Base-by-base conservation (phyloP, 2,888 invertebrate species). In the Trichacis sp. region DNA sequence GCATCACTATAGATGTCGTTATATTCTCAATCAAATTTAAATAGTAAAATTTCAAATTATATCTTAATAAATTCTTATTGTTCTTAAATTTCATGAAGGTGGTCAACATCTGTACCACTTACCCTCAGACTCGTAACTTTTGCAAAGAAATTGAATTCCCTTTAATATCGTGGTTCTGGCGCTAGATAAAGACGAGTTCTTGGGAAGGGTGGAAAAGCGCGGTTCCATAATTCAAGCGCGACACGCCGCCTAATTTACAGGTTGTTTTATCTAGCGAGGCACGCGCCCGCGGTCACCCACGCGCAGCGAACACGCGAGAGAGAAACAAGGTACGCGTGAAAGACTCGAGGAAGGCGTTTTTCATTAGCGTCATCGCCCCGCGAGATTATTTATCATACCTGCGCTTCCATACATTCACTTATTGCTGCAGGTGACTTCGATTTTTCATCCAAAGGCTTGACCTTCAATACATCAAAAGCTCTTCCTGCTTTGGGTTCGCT, bases 301-400 rank as follows among this genome's bases (percentile, higher is more conserved):
- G 42, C 42, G 38, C 4, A 18, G 49, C 49, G 36, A 14, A 18
- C 30, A 49, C 49, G 49, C 49, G 49, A 30, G 36, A 18, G 33
- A n/a, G n/a, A n/a, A n/a, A n/a, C n/a, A n/a, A n/a, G n/a, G n/a
- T n/a, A n/a, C n/a, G 9, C 42, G 24, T 24, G 24, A 24, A 24
- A 24, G 24, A 24, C 24, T 8, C 24, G 24, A 24, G 24, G 24
- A 24, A 24, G 62, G 53, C 53, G 47, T 50, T 47, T 42, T 42
- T 56, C 56, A 49, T 49, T 49, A 45, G 58, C 54, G 43, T 55
- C 48, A 33, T 33, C 33, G 54, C 43, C 46, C 18, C 36, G 62
- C 56, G 49, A 42, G 51, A 60, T 67, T 56, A 64, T 70, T 69
- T 63, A 71, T 71, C 71, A 59, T 57, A 46, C 52, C 53, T 50